Evolutionary conservation across 2,888 invertebrate genomes (phyloP), one percentile per base, ranked within the genome.

Genomic region (Leistus spinibarbis): DNA sequence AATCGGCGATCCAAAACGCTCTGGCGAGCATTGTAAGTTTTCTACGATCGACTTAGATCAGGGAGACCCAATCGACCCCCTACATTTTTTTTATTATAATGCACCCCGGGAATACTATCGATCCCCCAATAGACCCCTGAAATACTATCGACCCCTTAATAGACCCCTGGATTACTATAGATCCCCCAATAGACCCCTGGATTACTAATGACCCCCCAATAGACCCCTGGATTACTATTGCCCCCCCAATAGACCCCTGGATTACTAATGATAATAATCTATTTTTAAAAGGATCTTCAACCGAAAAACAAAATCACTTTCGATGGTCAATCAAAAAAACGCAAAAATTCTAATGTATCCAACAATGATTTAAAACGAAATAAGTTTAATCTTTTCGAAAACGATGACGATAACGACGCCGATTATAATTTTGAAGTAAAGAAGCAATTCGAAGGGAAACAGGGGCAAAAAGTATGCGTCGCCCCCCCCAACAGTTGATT

Each of bases 371-470:
- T 77, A 40, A 79, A 76, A 67, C 63, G 13, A 76, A 65, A 77
- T 7, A 76, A 69, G 24, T 9, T 57, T 17, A 19, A 68, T 54
- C 80, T 62, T 19, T 77, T 76, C 63, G 72, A 87, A 27, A 84
- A 83, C 22, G 84, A 82, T 76, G 88, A 90, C 54, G 87, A 88
- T 16, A 87, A 88, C 80, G 87, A 87, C 27, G 84, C 87, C 78
- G 87, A 89, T 76, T 83, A 87, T 2, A 88, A 89, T 79, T 91
- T 93, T 83, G 84, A 89, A 79, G 84, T 92, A 19, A 91, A 90
- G 83, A 87, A 91, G 70, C 90, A 92, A 80, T 91, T 90, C 84
- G 90, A 92, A 83, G 91, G 91, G 24, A 87, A 88, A 81, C 88
- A 89, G 79, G 91, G 91, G 10, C 88, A 89, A 84, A 89, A 91